Percentiles rank a stretch among this genome's conserved stretches.
Conservation (phyloP, 2,797 vertebrate species). For the Poeciliopsis infans region DNA sequence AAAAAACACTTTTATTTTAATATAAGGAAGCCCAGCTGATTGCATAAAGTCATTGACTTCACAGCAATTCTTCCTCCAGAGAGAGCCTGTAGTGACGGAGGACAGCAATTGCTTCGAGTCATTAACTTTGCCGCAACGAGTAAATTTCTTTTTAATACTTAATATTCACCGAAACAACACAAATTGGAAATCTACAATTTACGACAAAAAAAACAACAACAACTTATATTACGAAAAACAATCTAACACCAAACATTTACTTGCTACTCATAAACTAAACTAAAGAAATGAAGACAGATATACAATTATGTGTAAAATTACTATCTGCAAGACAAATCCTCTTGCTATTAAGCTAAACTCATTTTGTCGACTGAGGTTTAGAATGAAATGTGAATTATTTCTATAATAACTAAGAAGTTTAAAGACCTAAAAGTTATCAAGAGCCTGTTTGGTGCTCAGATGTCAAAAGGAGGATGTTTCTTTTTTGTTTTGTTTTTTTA, state of each 20-base stretch:
- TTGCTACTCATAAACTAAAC: neutral
- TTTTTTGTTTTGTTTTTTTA: neutral
- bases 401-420: neutral
- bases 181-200: neutral
- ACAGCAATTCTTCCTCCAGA: neutral
- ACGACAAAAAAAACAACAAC: neutral
- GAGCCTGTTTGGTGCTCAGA: neutral
- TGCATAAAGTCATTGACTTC: neutral
- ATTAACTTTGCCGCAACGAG: neutral
- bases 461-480: neutral
- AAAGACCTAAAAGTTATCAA: neutral
- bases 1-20: neutral
- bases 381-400: neutral
- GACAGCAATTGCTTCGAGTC: neutral
- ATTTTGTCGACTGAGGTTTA: neutral
- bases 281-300: neutral
- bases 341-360: neutral
- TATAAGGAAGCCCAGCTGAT: neutral
- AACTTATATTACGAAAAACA: neutral
- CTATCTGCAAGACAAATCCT: neutral
- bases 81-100: neutral
- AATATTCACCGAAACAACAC: neutral
- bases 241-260: neutral
- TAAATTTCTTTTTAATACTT: neutral
- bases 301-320: neutral